These are phyloP conservation scores for Itoplectis maculator DNA, from an alignment of 2,888 invertebrate genomes.

Conservation along the genomic window DNA sequence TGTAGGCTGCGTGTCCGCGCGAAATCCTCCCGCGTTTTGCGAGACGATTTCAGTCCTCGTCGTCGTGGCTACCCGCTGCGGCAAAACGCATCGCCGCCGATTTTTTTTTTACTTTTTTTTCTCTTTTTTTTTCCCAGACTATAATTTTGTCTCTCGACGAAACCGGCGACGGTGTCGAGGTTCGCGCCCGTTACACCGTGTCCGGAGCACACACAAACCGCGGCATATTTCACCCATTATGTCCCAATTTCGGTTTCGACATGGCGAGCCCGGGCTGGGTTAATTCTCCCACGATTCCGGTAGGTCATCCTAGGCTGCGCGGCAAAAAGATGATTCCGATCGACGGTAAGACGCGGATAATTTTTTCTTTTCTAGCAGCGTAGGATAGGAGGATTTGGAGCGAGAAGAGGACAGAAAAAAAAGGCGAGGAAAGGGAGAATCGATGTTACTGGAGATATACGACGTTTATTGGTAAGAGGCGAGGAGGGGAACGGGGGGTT, in stretches of 20 bases:
- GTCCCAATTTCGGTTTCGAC: constrained; percentile 49
- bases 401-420: background rate
- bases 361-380: constrained; percentile 23
- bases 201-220: constrained; percentile 4
- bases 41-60: constrained; percentile 21
- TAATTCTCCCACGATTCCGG: background rate
- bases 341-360: constrained; percentile 64
- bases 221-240: constrained; percentile 45
- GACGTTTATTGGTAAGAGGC: constrained; percentile 40
- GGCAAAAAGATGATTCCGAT: constrained; percentile 54
- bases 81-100: constrained; percentile 48
- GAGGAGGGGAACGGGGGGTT: constrained; percentile 31
- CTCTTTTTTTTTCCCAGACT: constrained; percentile 54
- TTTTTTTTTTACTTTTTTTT: constrained; percentile 43
- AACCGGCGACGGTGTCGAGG: constrained; percentile 34
- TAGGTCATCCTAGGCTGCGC: constrained; percentile 44
- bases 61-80: constrained; percentile 62
- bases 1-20: constrained; percentile 57
- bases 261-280: too few relatives aligned
- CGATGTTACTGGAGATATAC: constrained; percentile 51
- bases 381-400: constrained; percentile 38
- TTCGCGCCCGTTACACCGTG: constrained; percentile 47
- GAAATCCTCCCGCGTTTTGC: constrained; percentile 63
- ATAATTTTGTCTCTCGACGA: constrained; percentile 60
- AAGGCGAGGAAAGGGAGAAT: constrained; percentile 2